These are phyloP conservation scores for Eurypyga helias DNA, from an alignment of 2,113 vertebrate genomes.

Conservation along the genomic window DNA sequence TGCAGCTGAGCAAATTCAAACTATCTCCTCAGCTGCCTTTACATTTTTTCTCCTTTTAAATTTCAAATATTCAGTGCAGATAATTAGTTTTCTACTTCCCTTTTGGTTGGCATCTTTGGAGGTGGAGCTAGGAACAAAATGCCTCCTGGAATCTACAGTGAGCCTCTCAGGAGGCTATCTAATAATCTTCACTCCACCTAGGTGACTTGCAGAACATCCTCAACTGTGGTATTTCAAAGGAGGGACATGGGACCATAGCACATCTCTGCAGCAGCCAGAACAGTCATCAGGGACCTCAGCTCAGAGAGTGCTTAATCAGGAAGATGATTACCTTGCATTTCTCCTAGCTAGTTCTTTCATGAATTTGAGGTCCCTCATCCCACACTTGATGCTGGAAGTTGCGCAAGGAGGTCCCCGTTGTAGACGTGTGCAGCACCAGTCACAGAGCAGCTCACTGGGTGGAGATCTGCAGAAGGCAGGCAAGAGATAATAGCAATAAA, in stretches of 20 bases:
- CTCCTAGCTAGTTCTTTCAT: not conserved
- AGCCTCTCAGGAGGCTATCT: not conserved
- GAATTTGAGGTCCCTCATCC: not conserved
- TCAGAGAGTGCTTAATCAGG: not conserved
- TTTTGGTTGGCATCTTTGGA: not conserved
- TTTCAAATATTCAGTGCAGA: not conserved
- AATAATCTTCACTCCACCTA: not conserved
- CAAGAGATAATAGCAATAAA: accelerated
- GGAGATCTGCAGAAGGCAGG: not conserved
- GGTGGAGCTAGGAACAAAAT: not conserved
- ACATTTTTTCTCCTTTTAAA: not conserved
- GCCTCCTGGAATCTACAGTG: not conserved
- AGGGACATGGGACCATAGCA: not conserved
- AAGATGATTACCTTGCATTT: not conserved
- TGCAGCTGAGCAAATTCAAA: not conserved
- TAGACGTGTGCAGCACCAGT: accelerated
- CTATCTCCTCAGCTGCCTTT: not conserved
- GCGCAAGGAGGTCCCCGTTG: not conserved
- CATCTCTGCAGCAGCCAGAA: not conserved
- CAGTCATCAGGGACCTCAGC: not conserved
- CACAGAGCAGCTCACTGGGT: not conserved
- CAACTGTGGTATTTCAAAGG: not conserved
- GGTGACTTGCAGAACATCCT: not conserved
- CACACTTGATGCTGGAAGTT: not conserved
- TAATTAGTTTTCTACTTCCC: not conserved